phyloP scores from a whole-genome alignment of 2,797 vertebrate genomes.

The Pantherophis vulpinus region DNA sequence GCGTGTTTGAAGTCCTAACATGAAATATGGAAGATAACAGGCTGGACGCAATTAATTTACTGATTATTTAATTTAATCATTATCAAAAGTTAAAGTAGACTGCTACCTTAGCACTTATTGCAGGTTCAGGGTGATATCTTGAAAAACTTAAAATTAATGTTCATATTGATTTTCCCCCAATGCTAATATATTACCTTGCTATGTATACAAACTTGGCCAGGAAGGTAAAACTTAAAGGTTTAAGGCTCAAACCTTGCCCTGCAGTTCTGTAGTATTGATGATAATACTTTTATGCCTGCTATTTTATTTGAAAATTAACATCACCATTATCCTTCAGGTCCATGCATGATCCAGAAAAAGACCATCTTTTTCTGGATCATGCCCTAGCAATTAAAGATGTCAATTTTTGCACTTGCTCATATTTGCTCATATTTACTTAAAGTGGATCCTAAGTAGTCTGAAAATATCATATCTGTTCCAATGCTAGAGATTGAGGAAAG shows the following conservation, averaged over 20 bases:
- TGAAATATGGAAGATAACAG: neutral
- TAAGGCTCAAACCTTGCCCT: neutral
- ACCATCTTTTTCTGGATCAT: neutral
- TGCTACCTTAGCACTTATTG: neutral
- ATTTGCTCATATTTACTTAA: neutral
- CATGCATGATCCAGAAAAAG: neutral
- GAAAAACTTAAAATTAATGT: neutral
- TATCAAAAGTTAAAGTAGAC: neutral
- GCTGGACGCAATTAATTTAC: neutral
- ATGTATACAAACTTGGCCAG: neutral
- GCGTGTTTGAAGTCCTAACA: neutral
- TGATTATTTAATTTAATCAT: neutral
- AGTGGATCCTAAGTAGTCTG: neutral
- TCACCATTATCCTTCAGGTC: neutral
- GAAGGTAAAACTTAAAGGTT: neutral
- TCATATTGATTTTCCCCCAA: neutral
- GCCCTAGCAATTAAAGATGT: neutral
- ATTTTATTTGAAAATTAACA: neutral
- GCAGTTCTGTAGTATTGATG: neutral
- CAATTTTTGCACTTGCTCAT: neutral
- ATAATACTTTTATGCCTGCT: neutral
- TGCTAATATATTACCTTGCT: neutral
- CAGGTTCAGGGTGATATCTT: neutral
- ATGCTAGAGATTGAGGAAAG: neutral
- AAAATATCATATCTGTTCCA: neutral